These are phyloP conservation scores for Allacma fusca DNA, from an alignment of 2,888 invertebrate genomes.

Conservation along the genomic window DNA sequence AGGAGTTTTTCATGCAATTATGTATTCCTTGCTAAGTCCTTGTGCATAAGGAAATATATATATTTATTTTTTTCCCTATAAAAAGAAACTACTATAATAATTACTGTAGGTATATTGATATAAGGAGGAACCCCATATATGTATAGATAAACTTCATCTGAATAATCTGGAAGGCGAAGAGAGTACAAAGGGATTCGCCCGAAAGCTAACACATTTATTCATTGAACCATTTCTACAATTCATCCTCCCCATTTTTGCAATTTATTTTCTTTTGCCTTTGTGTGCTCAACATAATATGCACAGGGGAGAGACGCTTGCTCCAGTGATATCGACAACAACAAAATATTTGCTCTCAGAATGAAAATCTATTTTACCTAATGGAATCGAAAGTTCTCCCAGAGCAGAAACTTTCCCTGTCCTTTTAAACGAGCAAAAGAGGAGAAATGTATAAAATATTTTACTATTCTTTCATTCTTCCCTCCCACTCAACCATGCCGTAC, in stretches of 20 bases:
- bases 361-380: slow-evolving; percentile 40
- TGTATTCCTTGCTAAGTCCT: too few species aligned
- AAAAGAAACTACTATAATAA: too few species aligned
- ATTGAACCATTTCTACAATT: slow-evolving; percentile 4
- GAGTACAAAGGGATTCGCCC: neutral
- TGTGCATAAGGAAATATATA: too few species aligned
- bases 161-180: neutral
- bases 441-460: slow-evolving; percentile 32
- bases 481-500: neutral
- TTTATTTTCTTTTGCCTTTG: slow-evolving; percentile 1
- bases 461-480: slow-evolving; percentile 22
- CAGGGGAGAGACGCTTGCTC: neutral
- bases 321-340: slow-evolving; percentile 16
- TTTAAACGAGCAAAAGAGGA: slow-evolving; percentile 4
- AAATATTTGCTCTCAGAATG: slow-evolving; percentile 31
- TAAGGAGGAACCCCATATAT: too few species aligned
- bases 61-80: too few species aligned
- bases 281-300: neutral
- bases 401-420: slow-evolving; percentile 17
- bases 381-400: slow-evolving; percentile 26
- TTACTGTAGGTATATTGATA: too few species aligned
- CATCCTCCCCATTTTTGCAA: slow-evolving; percentile 7
- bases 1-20: too few species aligned
- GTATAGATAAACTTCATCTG: too few species aligned
- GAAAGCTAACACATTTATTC: slow-evolving; percentile 10